phyloP scores from a whole-genome alignment of 2,113 vertebrate genomes.

The Chinchilla lanigera region DNA sequence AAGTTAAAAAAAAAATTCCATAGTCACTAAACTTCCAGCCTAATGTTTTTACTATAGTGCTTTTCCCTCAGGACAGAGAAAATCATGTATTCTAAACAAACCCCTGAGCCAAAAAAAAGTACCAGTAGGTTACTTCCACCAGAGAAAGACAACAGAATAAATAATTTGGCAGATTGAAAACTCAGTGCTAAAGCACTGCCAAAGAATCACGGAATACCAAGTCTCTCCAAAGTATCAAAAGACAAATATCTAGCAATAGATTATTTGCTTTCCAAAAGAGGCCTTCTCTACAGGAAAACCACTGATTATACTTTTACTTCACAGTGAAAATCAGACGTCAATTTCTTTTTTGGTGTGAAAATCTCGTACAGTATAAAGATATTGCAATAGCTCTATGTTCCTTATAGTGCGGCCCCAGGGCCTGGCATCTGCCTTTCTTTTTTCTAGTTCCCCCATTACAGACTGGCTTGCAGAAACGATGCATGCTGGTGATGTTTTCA shows the following conservation, averaged over 20 bases:
- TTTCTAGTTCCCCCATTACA: background rate
- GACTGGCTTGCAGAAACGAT: background rate
- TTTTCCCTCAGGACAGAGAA: constrained; percentile 74
- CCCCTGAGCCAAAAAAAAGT: constrained; percentile 55
- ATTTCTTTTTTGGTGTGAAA: background rate
- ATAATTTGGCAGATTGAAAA: constrained; percentile 12
- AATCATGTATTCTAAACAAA: constrained; percentile 74
- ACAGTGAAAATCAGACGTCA: background rate
- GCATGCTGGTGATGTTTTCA: background rate
- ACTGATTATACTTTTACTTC: background rate
- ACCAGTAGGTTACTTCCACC: background rate
- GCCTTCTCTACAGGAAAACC: background rate
- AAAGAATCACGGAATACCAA: background rate
- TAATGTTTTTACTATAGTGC: constrained; percentile 52
- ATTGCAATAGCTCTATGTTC: background rate
- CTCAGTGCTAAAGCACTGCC: background rate
- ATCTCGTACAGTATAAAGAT: background rate
- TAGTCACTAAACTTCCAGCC: background rate
- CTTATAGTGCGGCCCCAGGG: background rate
- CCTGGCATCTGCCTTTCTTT: background rate
- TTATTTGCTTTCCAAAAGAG: background rate
- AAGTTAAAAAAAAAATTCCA: background rate
- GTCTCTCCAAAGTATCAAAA: background rate
- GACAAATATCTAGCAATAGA: background rate
- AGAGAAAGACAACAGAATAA: background rate